Conservation (phyloP, 2,888 invertebrate genomes). For the Clunio marinus region DNA sequence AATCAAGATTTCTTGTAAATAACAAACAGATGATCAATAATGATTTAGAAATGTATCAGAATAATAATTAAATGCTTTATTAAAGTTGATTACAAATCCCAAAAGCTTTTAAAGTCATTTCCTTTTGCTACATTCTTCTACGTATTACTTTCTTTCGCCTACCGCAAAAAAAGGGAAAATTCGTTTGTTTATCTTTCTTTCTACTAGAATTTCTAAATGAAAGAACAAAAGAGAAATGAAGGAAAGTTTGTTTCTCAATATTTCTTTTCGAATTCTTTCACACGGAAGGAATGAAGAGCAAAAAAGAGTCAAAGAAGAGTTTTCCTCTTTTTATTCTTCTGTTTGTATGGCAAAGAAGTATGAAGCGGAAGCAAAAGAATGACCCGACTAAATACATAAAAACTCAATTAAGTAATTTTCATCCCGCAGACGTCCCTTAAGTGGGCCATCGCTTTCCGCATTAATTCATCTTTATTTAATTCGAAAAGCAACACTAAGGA, state of each 20-base stretch:
- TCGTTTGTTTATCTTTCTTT: neutral
- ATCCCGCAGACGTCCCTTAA: neutral
- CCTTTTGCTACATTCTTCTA: neutral
- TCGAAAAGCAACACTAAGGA: neutral
- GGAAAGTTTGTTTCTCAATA: neutral
- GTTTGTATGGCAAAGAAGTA: neutral
- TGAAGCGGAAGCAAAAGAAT: conserved; percentile 3
- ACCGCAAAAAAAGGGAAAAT: conserved; percentile 6
- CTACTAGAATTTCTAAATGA: neutral
- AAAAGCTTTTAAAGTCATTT: too few species aligned
- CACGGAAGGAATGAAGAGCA: too few species aligned
- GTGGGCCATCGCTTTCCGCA: neutral
- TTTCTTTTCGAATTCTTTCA: conserved; percentile 11
- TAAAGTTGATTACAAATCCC: too few species aligned
- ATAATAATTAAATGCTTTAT: too few species aligned
- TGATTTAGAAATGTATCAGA: too few species aligned
- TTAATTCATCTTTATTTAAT: too few species aligned
- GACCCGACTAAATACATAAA: conserved; percentile 25
- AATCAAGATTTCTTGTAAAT: too few species aligned
- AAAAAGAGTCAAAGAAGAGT: conserved; percentile 13
- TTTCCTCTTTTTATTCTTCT: neutral
- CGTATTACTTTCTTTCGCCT: neutral
- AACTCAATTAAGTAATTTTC: conserved; percentile 25
- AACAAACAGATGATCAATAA: too few species aligned
- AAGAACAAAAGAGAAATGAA: neutral